Percentiles rank a stretch among this genome's conserved stretches.
Conservation (phyloP, 2,113 vertebrate species). For the Chrysemys picta region DNA sequence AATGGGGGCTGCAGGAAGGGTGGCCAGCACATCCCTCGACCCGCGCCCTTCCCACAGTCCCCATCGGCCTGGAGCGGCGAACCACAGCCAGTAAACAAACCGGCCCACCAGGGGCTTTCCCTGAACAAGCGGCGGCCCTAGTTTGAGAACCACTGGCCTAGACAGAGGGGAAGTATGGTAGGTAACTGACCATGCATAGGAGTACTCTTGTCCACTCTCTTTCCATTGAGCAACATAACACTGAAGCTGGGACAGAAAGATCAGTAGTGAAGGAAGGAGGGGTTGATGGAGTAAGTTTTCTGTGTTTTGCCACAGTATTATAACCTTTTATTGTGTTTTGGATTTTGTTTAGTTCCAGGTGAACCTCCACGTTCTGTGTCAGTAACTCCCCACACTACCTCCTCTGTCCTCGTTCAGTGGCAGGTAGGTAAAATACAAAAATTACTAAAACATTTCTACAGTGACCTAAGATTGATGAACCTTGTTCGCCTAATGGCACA, state of each 20-base stretch:
- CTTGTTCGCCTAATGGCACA: background rate
- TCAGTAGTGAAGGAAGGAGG: background rate
- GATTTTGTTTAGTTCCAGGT: slow-evolving; percentile 85
- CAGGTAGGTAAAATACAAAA: slow-evolving; percentile 83
- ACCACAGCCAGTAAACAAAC: too few species aligned
- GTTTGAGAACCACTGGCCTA: background rate
- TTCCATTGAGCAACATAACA: fast-evolving
- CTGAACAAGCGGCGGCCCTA: too few species aligned
- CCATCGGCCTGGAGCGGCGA: too few species aligned
- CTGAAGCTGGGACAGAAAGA: background rate
- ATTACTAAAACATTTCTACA: background rate
- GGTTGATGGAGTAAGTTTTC: background rate
- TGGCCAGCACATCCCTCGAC: too few species aligned
- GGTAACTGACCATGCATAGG: background rate
- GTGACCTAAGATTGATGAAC: background rate
- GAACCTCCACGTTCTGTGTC: slow-evolving; percentile 89
- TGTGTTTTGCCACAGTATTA: fast-evolving
- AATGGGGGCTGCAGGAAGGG: too few species aligned
- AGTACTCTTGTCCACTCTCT: fast-evolving
- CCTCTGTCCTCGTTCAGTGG: slow-evolving; percentile 95
- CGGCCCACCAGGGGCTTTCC: too few species aligned
- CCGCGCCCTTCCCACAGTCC: too few species aligned
- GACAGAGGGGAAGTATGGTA: background rate
- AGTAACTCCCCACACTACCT: slow-evolving; percentile 92
- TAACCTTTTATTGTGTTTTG: background rate